A percentile compares a stretch with the other conserved stretches of the same genome.
phyloP scores from a whole-genome alignment of 2,888 invertebrate species.

The Ormyrus labotus region DNA sequence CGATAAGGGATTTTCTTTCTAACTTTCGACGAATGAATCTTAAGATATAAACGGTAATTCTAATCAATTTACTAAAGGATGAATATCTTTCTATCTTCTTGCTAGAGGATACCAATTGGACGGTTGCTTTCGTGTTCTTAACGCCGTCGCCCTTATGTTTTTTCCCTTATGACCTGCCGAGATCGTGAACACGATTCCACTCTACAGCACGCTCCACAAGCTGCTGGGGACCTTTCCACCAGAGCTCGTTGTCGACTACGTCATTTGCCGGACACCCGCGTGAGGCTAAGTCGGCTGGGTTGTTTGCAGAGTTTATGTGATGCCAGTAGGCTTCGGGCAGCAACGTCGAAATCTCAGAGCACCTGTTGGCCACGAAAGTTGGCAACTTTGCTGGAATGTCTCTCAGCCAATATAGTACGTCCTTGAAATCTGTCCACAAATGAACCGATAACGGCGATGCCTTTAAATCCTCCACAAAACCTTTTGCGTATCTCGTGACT shows the following conservation, averaged over 20 bases:
- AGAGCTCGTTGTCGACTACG: not conserved
- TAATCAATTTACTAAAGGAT: not conserved
- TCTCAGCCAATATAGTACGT: too few species aligned
- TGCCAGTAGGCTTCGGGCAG: conserved; percentile 9
- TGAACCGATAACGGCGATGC: not conserved
- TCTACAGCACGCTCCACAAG: not conserved
- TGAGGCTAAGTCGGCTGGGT: not conserved
- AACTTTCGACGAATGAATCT: too few species aligned
- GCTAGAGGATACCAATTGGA: too few species aligned
- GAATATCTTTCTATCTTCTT: not conserved
- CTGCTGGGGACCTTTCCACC: not conserved
- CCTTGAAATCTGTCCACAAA: conserved; percentile 11
- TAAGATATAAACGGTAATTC: not conserved
- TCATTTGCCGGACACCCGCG: not conserved
- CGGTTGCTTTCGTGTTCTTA: not conserved
- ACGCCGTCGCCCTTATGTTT: too few species aligned
- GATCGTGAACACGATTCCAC: not conserved
- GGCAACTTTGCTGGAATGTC: conserved; percentile 10
- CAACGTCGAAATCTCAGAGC: not conserved
- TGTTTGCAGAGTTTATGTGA: not conserved
- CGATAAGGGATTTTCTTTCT: too few species aligned
- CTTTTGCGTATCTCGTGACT: not conserved
- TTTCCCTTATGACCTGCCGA: not conserved
- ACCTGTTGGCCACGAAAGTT: not conserved
- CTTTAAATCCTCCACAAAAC: not conserved